Evolutionary conservation across 2,888 invertebrate species (phyloP), one percentile per base, ranked within the genome.

Genomic region (Tiliacea citrago): DNA sequence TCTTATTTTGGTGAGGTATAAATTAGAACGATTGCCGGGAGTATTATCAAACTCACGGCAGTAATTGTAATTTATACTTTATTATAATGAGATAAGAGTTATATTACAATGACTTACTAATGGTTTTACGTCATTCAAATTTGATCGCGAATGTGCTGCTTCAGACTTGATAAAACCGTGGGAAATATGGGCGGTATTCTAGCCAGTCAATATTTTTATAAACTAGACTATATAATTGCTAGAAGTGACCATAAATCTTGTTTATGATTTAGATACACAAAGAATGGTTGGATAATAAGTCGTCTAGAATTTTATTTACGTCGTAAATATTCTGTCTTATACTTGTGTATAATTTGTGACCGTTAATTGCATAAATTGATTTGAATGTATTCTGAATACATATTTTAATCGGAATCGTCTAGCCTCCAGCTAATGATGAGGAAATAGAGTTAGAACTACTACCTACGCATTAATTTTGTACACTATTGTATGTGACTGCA

Each of bases 241-340:
- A 42, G 62, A 51, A 35, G 35, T 47, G 57, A n/a, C 29, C 42
- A 73, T 80, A 77, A 77, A 80, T 80, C 58, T 58, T 60, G 24
- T 53, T 57, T 42, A 73, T 73, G 51, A 58, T 58, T 51, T 55
- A 62, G 13, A 73, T 58, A 51, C n/a, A 63, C 63, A 77, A 73
- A 63, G 42, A 61, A 42, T 75, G 51, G 16, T 69, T 53, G 35
- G 13, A 21, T 58, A 69, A 55, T 70, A 47, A 12, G n/a, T 47
- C 29, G 13, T 61, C 29, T 61, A 24, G 29, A 13, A 61, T 79
- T 76, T 79, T 62, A 77, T 69, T 57, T 57, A 21, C 47, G 16
- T 42, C 49, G 29, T 82, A 47, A 77, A 82, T 81, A 79, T 66
- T 66, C 35, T 16, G 10, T 62, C 6, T 57, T 49, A 62, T n/a